Evolutionary conservation across 2,888 invertebrate species (phyloP).

Genomic region (Pedicia rivosa): DNA sequence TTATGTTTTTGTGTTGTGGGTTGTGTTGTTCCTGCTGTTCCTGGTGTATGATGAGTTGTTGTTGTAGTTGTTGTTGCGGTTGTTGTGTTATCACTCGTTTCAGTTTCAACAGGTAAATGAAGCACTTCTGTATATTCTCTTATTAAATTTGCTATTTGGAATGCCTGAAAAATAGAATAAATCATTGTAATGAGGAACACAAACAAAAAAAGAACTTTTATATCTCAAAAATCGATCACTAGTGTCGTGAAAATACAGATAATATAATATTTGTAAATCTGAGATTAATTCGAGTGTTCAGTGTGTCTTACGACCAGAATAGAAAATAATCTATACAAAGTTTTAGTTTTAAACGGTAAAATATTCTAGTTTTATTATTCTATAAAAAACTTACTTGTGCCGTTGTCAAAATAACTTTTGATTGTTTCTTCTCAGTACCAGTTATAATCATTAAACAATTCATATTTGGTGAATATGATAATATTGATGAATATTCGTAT

Average conservation of each 20-base stretch:
- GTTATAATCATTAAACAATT: conserved; percentile 90
- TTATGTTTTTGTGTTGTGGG: conserved; percentile 8
- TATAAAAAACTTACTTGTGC: conserved; percentile 47
- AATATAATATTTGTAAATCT: no score
- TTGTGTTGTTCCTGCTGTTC: conserved; percentile 1
- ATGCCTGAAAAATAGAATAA: conserved; percentile 42
- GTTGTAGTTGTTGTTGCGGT: conserved; percentile 12
- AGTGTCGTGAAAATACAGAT: no score
- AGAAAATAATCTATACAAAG: no score
- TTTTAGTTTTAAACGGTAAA: no score
- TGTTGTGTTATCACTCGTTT: conserved; percentile 12
- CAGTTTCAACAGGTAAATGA: conserved; percentile 22
- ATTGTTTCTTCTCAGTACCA: conserved; percentile 77
- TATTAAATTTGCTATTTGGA: conserved; percentile 83
- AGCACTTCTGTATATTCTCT: conserved; percentile 70
- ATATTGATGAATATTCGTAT: conserved; percentile 76
- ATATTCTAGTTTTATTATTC: background rate
- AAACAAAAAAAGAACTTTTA: background rate
- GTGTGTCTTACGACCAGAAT: no score
- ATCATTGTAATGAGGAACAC: background rate
- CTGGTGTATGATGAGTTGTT: background rate
- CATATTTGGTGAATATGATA: conserved; percentile 82
- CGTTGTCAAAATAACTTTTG: conserved; percentile 85
- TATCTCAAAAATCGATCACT: no score
- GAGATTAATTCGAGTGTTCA: no score